Conservation (phyloP, 1,140 invertebrate genomes). For the Metopolophium dirhodum region DNA sequence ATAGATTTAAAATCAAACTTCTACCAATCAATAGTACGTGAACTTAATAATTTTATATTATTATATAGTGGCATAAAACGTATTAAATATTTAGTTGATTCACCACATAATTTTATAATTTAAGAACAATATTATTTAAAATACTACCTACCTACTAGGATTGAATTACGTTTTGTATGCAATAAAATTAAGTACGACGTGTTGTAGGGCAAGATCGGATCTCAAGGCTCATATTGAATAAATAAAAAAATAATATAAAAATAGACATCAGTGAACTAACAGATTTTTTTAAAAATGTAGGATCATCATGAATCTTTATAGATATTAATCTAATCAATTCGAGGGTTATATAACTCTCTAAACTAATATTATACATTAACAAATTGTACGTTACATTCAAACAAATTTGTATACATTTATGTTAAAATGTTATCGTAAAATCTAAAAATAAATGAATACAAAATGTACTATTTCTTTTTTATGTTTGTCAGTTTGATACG, state of each 20-base stretch:
- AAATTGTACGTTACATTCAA: neutral
- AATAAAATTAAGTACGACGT: neutral
- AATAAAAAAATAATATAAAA: neutral
- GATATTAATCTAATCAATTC: neutral
- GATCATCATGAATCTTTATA: neutral
- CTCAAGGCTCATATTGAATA: neutral
- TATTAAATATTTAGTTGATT: neutral
- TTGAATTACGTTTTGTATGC: neutral
- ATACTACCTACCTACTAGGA: neutral
- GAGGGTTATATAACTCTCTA: neutral
- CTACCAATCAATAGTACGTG: too few species aligned
- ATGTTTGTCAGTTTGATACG: too few species aligned
- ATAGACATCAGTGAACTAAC: neutral
- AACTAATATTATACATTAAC: neutral
- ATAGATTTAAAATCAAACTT: too few species aligned
- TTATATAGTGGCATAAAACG: neutral
- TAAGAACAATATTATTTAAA: neutral
- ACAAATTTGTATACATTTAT: neutral
- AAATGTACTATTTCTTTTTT: neutral
- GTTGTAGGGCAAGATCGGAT: neutral
- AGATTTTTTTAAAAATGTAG: neutral
- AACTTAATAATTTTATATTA: neutral
- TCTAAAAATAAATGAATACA: neutral
- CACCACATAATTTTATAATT: neutral
- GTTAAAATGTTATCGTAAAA: too few species aligned